A percentile compares a stretch with the other conserved stretches of the same genome.
Evolutionary conservation across 2,113 vertebrate genomes (phyloP).

Genomic region (Hiodon alosoides): DNA sequence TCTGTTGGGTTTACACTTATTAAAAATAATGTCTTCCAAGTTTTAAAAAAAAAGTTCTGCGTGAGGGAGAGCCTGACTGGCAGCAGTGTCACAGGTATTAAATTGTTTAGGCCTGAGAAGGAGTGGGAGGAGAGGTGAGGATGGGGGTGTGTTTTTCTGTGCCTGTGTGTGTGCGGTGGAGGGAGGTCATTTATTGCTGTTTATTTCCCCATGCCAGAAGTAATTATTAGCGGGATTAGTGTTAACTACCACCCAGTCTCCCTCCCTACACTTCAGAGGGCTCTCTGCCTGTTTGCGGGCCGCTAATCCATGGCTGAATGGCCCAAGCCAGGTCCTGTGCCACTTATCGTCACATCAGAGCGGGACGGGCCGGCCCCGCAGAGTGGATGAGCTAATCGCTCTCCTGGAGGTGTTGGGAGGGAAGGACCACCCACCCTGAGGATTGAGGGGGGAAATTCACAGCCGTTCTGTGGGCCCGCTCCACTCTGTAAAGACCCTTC

Average conservation of each 20-base stretch:
- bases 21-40: too few relatives aligned
- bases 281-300: slow-evolving; percentile 19
- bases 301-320: slow-evolving; percentile 45
- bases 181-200: slow-evolving; percentile 54
- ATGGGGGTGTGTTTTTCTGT: too few relatives aligned
- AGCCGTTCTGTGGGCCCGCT: slow-evolving; percentile 66
- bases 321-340: slow-evolving; percentile 39
- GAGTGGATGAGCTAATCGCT: slow-evolving; percentile 63
- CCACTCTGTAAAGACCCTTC: slow-evolving; percentile 56
- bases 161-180: background rate
- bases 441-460: slow-evolving; percentile 67
- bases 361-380: slow-evolving; percentile 40
- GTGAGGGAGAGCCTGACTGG: too few relatives aligned
- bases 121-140: background rate
- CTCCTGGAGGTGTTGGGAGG: slow-evolving; percentile 45
- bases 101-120: background rate
- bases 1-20: too few relatives aligned
- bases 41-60: too few relatives aligned
- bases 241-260: slow-evolving; percentile 57
- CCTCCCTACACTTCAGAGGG: background rate
- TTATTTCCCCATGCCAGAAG: slow-evolving; percentile 59
- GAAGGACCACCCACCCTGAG: slow-evolving; percentile 69
- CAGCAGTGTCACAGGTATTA: too few relatives aligned
- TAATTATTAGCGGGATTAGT: slow-evolving; percentile 61
- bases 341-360: slow-evolving; percentile 54